Evolutionary conservation across 2,113 vertebrate genomes (phyloP).

Genomic region (Aviceda subcristata): DNA sequence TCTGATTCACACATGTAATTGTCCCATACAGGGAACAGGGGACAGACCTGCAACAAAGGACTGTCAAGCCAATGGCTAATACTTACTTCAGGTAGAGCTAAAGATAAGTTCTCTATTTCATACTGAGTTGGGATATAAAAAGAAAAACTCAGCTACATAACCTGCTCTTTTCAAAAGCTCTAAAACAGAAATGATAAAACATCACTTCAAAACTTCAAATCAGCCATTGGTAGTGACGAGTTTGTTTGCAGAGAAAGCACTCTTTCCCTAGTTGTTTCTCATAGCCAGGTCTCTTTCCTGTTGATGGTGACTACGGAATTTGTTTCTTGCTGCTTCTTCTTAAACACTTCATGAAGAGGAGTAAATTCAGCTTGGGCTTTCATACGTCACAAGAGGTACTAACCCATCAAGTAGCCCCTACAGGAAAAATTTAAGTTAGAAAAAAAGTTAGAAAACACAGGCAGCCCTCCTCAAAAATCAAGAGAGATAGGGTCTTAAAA

Average conservation of each 20-base stretch:
- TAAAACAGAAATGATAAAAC: neutral
- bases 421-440: conserved; percentile 1
- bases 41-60: conserved; percentile 19
- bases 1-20: neutral
- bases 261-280: neutral
- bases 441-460: neutral
- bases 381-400: conserved; percentile 35
- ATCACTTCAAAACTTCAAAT: neutral
- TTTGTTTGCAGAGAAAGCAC: neutral
- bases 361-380: conserved; percentile 9
- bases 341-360: conserved; percentile 25
- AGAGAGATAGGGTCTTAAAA: neutral
- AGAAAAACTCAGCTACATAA: neutral
- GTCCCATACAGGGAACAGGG: neutral
- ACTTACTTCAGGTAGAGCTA: neutral
- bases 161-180: neutral
- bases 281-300: neutral
- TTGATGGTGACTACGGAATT: neutral
- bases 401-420: conserved; percentile 97
- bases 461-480: neutral
- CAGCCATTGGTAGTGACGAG: neutral
- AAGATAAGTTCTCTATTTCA: neutral
- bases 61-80: neutral
- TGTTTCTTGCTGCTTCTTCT: conserved; percentile 3
- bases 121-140: neutral